Conservation (phyloP, 2,888 invertebrate species). For the Megalurothrips usitatus region DNA sequence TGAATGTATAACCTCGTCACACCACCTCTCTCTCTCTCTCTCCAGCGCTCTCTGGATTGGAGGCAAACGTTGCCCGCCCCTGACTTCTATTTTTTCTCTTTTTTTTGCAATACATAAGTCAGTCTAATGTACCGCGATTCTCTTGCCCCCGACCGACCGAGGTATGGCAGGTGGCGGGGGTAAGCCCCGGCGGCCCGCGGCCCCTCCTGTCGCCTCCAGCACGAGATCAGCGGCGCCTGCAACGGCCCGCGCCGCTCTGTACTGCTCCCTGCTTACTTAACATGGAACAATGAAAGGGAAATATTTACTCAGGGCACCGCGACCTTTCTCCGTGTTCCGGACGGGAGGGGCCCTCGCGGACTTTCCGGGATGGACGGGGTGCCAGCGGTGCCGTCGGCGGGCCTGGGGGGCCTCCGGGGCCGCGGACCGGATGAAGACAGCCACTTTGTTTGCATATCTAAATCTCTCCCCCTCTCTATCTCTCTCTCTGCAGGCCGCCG, state of each 20-base stretch:
- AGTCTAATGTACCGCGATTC: background rate
- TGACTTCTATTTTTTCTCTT: background rate
- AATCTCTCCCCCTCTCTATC: slow-evolving; percentile 4
- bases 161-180: background rate
- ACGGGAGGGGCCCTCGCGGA: too few species aligned
- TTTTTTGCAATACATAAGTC: background rate
- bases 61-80: background rate
- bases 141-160: too few species aligned
- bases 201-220: background rate
- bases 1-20: slow-evolving; percentile 1
- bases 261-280: slow-evolving; percentile 4
- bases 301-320: slow-evolving; percentile 5
- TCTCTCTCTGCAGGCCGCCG: too few species aligned
- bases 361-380: background rate
- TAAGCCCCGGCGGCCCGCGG: background rate
- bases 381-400: background rate
- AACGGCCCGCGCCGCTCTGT: background rate
- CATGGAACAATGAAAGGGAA: slow-evolving; percentile 17
- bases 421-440: background rate
- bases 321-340: background rate
- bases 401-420: background rate
- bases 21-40: background rate
- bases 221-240: background rate
- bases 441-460: slow-evolving; percentile 17
- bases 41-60: background rate